A percentile compares a stretch with the other conserved stretches of the same genome.
phyloP scores from a whole-genome alignment of 2,888 invertebrate species.

The Cephus pygmeus region DNA sequence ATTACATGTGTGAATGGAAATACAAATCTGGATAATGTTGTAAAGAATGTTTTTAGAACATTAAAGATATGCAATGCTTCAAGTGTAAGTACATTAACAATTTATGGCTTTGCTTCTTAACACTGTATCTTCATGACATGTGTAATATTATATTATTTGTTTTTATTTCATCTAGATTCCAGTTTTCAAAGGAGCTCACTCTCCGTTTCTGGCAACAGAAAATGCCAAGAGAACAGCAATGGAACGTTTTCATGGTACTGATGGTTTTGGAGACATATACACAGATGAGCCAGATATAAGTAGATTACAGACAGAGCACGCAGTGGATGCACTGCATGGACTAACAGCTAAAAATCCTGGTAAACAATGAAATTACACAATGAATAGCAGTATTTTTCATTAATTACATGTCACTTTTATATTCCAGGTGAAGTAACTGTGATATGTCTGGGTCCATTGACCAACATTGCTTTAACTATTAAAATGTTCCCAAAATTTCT shows the following conservation, averaged over 20 bases:
- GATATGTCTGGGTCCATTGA: conserved; percentile 79
- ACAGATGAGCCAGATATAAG: conserved; percentile 65
- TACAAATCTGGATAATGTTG: conserved; percentile 75
- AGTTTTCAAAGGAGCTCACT: conserved; percentile 74
- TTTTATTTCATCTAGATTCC: conserved; percentile 71
- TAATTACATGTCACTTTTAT: conserved; percentile 30
- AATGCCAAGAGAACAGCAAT: conserved; percentile 54
- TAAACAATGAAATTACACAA: conserved; percentile 40
- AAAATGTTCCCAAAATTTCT: conserved; percentile 76
- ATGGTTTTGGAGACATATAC: conserved; percentile 78
- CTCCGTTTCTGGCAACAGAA: conserved; percentile 64
- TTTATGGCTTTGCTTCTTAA: neutral
- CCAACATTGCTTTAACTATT: conserved; percentile 82
- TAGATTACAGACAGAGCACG: conserved; percentile 69
- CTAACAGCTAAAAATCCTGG: conserved; percentile 71
- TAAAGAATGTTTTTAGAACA: conserved; percentile 76
- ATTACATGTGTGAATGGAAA: conserved; percentile 84
- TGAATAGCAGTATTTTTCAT: conserved; percentile 1
- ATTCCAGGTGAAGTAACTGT: conserved; percentile 71
- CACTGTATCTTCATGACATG: neutral
- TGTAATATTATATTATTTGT: conserved; percentile 9
- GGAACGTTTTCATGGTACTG: conserved; percentile 72
- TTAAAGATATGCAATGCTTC: conserved; percentile 71
- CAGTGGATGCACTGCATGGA: conserved; percentile 72
- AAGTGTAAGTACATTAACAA: conserved; percentile 69